These are phyloP conservation scores for Cichlasoma orientale DNA, from an alignment of 2,797 vertebrate species.

Conservation along the genomic window DNA sequence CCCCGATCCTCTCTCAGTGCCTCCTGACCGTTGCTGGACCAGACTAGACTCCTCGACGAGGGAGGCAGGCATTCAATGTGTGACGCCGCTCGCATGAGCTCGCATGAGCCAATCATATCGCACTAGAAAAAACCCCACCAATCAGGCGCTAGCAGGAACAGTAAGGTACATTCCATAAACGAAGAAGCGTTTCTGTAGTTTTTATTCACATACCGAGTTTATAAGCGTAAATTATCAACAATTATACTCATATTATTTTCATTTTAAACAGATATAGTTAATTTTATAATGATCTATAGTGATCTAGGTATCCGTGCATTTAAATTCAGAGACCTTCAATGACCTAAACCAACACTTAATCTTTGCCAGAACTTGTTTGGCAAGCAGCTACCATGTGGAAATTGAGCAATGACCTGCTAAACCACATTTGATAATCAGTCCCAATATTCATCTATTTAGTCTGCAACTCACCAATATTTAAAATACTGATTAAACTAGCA, in stretches of 20 bases:
- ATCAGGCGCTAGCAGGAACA: constrained; percentile 47
- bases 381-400: constrained; percentile 5
- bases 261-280: neutral
- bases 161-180: neutral
- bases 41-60: constrained; percentile 47
- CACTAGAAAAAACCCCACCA: neutral
- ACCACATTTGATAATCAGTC: neutral
- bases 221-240: neutral
- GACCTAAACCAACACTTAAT: neutral
- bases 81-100: constrained; percentile 71
- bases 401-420: neutral
- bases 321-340: neutral
- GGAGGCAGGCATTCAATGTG: neutral
- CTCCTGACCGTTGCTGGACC: constrained; percentile 17
- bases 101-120: constrained; percentile 49
- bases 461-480: neutral
- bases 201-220: constrained; percentile 4
- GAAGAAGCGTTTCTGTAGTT: constrained; percentile 60
- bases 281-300: neutral
- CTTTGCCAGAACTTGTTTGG: constrained; percentile 14
- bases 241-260: neutral
- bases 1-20: constrained; percentile 16
- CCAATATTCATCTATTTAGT: neutral
- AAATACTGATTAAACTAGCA: neutral
- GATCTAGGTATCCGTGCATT: neutral